A percentile compares a stretch with the other conserved stretches of the same genome.
phyloP scores from a whole-genome alignment of 2,888 invertebrate genomes.

The Chymomyza amoena region DNA sequence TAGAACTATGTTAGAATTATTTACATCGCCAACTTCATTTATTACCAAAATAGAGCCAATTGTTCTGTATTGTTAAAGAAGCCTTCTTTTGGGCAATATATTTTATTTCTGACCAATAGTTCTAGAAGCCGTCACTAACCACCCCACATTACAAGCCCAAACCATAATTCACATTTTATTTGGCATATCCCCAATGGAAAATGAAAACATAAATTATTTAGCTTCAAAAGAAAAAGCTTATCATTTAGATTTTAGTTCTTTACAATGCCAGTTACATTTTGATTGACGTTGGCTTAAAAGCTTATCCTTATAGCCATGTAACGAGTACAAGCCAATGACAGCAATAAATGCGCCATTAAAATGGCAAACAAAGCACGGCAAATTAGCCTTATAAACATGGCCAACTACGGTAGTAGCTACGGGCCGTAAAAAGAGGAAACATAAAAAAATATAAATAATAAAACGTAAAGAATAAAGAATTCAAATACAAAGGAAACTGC shows the following conservation, averaged over 20 bases:
- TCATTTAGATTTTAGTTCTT: not conserved
- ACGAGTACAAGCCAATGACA: not conserved
- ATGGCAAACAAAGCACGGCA: not conserved
- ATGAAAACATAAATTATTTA: not conserved
- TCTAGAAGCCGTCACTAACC: not conserved
- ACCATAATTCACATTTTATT: not conserved
- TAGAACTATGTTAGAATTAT: no score
- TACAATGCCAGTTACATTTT: not conserved
- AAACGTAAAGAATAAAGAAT: not conserved
- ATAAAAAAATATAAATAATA: not conserved
- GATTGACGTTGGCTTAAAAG: not conserved
- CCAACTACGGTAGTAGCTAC: not conserved
- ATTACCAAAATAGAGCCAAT: no score
- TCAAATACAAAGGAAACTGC: not conserved
- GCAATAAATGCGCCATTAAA: not conserved
- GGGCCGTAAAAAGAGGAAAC: not conserved
- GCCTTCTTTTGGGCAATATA: no score
- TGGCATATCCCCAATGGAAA: not conserved
- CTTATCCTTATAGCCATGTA: not conserved
- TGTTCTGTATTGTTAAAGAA: no score
- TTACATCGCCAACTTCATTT: no score
- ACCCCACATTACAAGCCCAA: not conserved
- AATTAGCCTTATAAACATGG: not conserved
- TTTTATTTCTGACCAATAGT: not conserved
- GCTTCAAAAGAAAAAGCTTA: not conserved